Conservation (phyloP, 2,888 invertebrate genomes). For the Temnothorax rugatulus region DNA sequence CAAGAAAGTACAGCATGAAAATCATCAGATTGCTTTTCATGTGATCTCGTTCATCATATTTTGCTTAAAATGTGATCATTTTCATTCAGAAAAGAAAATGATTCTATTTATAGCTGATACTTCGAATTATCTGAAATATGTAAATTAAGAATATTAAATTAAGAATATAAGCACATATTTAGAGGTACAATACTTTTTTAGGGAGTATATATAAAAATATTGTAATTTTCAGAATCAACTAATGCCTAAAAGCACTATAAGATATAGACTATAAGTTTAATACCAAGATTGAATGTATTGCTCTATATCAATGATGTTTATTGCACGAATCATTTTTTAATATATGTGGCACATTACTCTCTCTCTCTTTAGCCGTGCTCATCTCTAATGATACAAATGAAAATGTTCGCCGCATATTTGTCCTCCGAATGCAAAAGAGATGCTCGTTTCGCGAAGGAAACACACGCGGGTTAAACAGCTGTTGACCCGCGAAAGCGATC, state of each 20-base stretch:
- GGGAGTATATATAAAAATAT: not conserved
- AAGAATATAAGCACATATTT: not conserved
- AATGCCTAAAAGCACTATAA: not conserved
- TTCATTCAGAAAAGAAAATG: not conserved
- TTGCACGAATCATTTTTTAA: not conserved
- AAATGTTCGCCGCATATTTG: not conserved
- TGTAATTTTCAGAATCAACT: not conserved
- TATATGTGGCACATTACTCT: not conserved
- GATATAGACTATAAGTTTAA: not conserved
- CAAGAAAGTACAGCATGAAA: not conserved
- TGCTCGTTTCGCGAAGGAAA: not conserved
- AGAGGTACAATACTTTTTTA: not conserved
- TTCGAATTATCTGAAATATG: not conserved
- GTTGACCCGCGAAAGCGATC: conserved; percentile 37
- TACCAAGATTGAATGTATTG: not conserved
- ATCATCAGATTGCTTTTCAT: not conserved
- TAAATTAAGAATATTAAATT: conserved; percentile 21
- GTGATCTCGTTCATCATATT: not conserved
- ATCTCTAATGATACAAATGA: not conserved
- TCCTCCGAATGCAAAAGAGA: too few species aligned
- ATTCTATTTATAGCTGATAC: not conserved
- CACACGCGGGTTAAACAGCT: conserved; percentile 45
- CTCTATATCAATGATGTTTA: not conserved
- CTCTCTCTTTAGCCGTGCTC: not conserved
- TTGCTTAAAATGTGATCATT: not conserved